A percentile compares a stretch with the other conserved stretches of the same genome.
phyloP scores from a whole-genome alignment of 2,888 invertebrate genomes.

The Apodemia duryi region DNA sequence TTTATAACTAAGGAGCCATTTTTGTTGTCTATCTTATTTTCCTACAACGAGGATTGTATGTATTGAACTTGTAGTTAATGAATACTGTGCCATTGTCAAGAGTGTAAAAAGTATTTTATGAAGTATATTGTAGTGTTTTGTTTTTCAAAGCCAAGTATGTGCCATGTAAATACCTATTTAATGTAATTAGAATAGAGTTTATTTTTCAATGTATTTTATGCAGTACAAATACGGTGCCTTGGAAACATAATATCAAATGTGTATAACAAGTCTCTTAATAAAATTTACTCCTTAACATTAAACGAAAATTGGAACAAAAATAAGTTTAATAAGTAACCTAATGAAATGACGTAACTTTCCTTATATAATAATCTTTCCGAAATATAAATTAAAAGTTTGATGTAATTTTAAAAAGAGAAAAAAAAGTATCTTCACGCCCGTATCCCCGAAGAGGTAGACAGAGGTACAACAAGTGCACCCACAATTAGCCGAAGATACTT shows the following conservation, averaged over 20 bases:
- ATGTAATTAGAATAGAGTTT: conserved; percentile 37
- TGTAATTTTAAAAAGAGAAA: too few relatives aligned
- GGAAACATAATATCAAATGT: conserved; percentile 24
- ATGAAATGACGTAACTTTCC: too few relatives aligned
- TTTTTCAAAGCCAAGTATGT: conserved; percentile 55
- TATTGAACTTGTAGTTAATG: conserved; percentile 25
- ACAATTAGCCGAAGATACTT: too few relatives aligned
- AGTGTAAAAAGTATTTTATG: conserved; percentile 38
- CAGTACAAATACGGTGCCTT: conserved; percentile 55
- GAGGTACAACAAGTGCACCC: too few relatives aligned
- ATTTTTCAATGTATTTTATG: conserved; percentile 36
- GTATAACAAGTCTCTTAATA: conserved; percentile 18
- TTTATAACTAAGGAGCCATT: too few relatives aligned
- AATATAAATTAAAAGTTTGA: too few relatives aligned
- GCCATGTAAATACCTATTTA: conserved; percentile 66
- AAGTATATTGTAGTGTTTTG: conserved; percentile 31
- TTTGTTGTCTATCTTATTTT: not conserved
- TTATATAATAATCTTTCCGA: too few relatives aligned
- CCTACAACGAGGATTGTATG: not conserved
- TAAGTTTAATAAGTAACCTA: too few relatives aligned
- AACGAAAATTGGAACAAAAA: too few relatives aligned
- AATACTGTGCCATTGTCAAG: conserved; percentile 53
- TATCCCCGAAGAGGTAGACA: too few relatives aligned
- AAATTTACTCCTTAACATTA: not conserved
- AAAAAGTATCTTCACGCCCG: too few relatives aligned